These are phyloP conservation scores for Callionymus lyra DNA, from an alignment of 2,113 vertebrate genomes.

Conservation along the genomic window DNA sequence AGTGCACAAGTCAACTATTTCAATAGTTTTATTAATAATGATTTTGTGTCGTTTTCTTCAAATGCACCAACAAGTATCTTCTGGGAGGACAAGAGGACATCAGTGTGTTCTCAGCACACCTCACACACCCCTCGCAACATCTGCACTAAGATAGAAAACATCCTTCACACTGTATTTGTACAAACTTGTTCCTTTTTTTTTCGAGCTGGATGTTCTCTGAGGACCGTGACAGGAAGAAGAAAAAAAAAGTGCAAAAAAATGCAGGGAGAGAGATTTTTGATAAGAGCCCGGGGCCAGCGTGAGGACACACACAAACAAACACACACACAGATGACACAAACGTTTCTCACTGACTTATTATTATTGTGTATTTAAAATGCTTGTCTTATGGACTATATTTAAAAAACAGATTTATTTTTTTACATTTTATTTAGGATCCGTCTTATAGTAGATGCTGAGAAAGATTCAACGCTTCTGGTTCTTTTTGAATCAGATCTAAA, in stretches of 20 bases:
- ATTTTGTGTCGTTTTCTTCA: slow-evolving; percentile 43
- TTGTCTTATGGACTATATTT: too few relatives aligned
- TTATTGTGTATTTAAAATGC: too few relatives aligned
- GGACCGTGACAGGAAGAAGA: slow-evolving; percentile 34
- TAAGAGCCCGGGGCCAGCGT: slow-evolving; percentile 10
- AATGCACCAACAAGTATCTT: slow-evolving; percentile 52
- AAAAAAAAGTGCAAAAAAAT: slow-evolving; percentile 34
- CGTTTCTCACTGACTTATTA: too few relatives aligned
- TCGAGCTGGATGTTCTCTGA: slow-evolving; percentile 48
- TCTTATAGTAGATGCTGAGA: too few relatives aligned
- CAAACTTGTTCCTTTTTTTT: slow-evolving; percentile 15
- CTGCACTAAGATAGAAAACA: neutral
- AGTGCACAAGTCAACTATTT: slow-evolving; percentile 27
- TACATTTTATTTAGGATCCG: too few relatives aligned
- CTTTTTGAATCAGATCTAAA: too few relatives aligned
- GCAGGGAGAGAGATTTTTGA: slow-evolving; percentile 6
- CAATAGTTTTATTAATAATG: slow-evolving; percentile 63
- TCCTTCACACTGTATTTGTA: slow-evolving; percentile 21
- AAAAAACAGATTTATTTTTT: too few relatives aligned
- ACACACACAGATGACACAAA: neutral
- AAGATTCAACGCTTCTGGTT: too few relatives aligned
- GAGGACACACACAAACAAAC: slow-evolving; percentile 4
- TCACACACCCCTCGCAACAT: slow-evolving; percentile 46
- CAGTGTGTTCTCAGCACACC: slow-evolving; percentile 57
- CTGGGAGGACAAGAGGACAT: slow-evolving; percentile 57